Evolutionary conservation across 2,113 vertebrate genomes (phyloP).

Genomic region (Megaceryle maxima): DNA sequence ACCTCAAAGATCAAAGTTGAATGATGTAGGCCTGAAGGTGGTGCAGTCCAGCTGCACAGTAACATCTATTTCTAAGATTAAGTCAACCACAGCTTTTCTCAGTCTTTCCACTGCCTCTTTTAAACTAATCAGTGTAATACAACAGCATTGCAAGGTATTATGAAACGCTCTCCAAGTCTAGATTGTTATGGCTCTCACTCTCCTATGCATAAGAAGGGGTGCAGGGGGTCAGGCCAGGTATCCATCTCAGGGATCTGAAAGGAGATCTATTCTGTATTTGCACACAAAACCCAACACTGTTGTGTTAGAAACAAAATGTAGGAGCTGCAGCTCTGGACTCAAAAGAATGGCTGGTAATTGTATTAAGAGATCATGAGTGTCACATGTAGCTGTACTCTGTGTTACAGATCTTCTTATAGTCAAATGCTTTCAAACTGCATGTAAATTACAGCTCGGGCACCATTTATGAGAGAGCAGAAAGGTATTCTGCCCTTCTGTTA

Average conservation of each 20-base stretch:
- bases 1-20: background rate
- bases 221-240: background rate
- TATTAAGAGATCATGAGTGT: background rate
- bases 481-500: background rate
- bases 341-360: background rate
- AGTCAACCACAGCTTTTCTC: constrained; percentile 30
- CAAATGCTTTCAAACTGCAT: background rate
- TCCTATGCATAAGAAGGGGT: background rate
- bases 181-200: background rate
- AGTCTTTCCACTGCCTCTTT: constrained; percentile 33
- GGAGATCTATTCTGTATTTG: background rate
- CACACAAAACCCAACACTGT: background rate
- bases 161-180: background rate
- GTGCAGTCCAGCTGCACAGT: background rate
- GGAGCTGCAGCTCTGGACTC: background rate
- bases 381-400: background rate
- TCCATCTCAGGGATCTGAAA: background rate
- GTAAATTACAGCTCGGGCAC: background rate
- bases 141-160: background rate
- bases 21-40: background rate
- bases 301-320: background rate
- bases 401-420: background rate
- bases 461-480: background rate
- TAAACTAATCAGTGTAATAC: background rate
- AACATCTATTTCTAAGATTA: background rate